Evolutionary conservation across 2,113 vertebrate species (phyloP).

Genomic region (Aegithalos caudatus): DNA sequence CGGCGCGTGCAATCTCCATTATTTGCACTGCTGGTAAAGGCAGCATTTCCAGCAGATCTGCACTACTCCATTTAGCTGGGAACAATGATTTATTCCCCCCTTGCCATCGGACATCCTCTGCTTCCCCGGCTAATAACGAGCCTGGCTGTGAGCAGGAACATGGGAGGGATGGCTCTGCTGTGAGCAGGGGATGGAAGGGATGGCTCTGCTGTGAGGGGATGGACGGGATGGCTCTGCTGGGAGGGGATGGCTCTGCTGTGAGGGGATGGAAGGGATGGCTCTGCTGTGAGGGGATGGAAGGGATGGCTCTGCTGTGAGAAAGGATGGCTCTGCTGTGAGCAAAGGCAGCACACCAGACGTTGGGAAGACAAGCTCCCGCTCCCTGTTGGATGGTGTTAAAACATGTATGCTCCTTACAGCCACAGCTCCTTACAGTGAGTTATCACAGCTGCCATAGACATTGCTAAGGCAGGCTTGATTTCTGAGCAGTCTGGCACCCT

Average conservation of each 20-base stretch:
- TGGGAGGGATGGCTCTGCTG: neutral
- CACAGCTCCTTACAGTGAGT: neutral
- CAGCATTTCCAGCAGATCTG: constrained; percentile 60
- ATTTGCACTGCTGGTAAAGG: constrained; percentile 76
- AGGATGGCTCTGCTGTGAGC: neutral
- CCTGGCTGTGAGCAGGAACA: constrained; percentile 4
- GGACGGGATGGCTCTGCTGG: neutral
- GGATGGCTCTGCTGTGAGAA: neutral
- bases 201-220: neutral
- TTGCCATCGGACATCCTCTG: constrained; percentile 64
- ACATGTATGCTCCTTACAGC: accelerated
- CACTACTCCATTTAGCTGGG: constrained; percentile 73
- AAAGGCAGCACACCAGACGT: neutral
- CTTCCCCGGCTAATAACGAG: constrained; percentile 65
- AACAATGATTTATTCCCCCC: constrained; percentile 76
- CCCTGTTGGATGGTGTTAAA: accelerated
- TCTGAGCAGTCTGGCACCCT: neutral
- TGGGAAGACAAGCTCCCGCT: neutral
- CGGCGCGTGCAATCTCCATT: constrained; percentile 73
- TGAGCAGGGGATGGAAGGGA: neutral
- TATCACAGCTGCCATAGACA: accelerated
- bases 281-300: too few species aligned
- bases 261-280: neutral
- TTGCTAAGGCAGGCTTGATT: neutral
- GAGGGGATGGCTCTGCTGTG: neutral